These are phyloP conservation scores for Buphagus erythrorhynchus DNA, from an alignment of 2,797 vertebrate species.

Conservation along the genomic window DNA sequence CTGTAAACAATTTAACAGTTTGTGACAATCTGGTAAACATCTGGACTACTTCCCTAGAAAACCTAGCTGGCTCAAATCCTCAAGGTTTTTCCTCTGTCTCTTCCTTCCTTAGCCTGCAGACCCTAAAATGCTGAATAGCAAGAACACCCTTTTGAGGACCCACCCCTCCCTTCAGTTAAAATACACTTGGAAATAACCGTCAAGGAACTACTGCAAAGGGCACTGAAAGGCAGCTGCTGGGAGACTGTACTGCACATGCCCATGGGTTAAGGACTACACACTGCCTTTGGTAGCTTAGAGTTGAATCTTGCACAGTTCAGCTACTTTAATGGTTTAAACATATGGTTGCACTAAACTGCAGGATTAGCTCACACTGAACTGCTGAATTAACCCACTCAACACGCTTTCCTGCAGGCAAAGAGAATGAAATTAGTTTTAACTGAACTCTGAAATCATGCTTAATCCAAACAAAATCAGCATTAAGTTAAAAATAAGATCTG, in stretches of 20 bases:
- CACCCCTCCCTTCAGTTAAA: neutral
- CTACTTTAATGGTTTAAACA: neutral
- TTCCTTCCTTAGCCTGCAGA: neutral
- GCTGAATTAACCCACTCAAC: neutral
- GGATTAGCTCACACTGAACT: neutral
- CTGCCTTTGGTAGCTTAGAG: neutral
- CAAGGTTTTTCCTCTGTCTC: neutral
- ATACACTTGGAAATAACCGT: neutral
- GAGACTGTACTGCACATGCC: neutral
- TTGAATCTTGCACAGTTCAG: neutral
- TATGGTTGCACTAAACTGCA: neutral
- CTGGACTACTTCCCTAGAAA: conserved; percentile 27
- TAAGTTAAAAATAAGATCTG: neutral
- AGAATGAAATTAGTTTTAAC: neutral
- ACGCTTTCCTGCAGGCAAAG: neutral
- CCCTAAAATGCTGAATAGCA: neutral
- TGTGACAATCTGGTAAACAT: conserved; percentile 31
- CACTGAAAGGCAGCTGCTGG: neutral
- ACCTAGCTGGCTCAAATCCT: neutral
- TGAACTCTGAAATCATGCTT: neutral
- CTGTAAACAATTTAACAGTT: conserved; percentile 50
- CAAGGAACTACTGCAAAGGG: neutral
- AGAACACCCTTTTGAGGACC: neutral
- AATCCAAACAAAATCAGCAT: neutral
- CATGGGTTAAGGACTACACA: neutral